A percentile compares a stretch with the other conserved stretches of the same genome.
These are phyloP conservation scores for Turritopsis rubra DNA, from an alignment of 30 jellyfish, hydroid and myxozoan genomes.

Conservation along the genomic window DNA sequence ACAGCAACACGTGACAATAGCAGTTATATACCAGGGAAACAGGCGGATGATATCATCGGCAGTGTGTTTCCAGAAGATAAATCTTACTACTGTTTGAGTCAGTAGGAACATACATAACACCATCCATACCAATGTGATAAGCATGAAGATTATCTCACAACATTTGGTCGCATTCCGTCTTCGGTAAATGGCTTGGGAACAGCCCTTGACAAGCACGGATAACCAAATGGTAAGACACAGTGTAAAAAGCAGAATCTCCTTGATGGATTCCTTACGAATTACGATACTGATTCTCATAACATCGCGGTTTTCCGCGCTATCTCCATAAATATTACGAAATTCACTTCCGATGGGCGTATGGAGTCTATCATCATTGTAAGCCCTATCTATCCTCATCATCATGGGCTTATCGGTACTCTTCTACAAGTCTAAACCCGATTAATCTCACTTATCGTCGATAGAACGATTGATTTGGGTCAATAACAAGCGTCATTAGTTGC, in stretches of 20 bases:
- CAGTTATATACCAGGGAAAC: conserved; percentile 8
- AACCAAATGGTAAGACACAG: background rate
- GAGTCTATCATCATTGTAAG: background rate
- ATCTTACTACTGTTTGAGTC: background rate
- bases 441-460: too few species aligned
- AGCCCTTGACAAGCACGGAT: background rate
- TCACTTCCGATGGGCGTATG: background rate
- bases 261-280: background rate
- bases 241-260: background rate
- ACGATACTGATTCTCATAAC: background rate
- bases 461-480: background rate
- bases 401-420: background rate
- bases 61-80: background rate
- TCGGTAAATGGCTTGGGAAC: background rate
- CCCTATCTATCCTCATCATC: background rate
- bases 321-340: background rate
- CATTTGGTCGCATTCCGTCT: background rate
- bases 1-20: background rate
- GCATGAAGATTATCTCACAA: background rate
- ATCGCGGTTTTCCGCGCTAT: background rate
- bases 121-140: background rate
- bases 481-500: background rate
- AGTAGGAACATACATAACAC: background rate
- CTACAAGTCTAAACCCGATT: too few species aligned
- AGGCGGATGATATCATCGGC: background rate